phyloP scores from a whole-genome alignment of 2,797 vertebrate genomes.

The Synaphobranchus kaupii region DNA sequence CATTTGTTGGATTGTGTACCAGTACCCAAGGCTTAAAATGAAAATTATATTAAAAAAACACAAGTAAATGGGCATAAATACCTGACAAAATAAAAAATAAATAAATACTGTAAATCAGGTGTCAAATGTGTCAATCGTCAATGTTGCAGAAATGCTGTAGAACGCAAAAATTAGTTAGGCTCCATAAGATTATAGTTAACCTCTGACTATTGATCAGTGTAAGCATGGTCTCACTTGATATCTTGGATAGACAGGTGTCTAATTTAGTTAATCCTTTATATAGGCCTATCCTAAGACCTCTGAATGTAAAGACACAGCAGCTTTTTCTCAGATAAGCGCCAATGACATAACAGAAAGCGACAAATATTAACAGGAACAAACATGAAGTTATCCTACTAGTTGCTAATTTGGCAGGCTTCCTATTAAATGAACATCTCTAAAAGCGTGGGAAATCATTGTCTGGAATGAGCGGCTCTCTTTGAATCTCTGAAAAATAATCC shows the following conservation, averaged over 20 bases:
- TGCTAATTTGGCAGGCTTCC: not conserved
- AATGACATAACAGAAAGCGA: not conserved
- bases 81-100: not conserved
- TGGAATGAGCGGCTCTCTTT: slow-evolving; percentile 37
- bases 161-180: not conserved
- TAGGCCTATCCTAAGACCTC: not conserved
- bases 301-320: not conserved
- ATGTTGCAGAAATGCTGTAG: not conserved
- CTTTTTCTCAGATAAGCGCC: not conserved
- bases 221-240: not conserved
- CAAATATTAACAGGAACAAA: not conserved
- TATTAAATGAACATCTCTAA: not conserved
- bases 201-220: not conserved
- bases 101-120: not conserved
- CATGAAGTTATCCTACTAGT: not conserved
- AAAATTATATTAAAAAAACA: not conserved
- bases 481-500: slow-evolving; percentile 36
- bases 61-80: not conserved
- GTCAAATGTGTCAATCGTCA: not conserved
- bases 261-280: not conserved
- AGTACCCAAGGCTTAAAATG: not conserved
- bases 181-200: not conserved
- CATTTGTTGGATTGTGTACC: not conserved
- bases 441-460: not conserved
- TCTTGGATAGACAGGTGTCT: not conserved